Percentiles rank a stretch among this genome's conserved stretches.
These are phyloP conservation scores for Cryptotis parvus DNA, from an alignment of 2,113 vertebrate genomes.

Conservation along the genomic window DNA sequence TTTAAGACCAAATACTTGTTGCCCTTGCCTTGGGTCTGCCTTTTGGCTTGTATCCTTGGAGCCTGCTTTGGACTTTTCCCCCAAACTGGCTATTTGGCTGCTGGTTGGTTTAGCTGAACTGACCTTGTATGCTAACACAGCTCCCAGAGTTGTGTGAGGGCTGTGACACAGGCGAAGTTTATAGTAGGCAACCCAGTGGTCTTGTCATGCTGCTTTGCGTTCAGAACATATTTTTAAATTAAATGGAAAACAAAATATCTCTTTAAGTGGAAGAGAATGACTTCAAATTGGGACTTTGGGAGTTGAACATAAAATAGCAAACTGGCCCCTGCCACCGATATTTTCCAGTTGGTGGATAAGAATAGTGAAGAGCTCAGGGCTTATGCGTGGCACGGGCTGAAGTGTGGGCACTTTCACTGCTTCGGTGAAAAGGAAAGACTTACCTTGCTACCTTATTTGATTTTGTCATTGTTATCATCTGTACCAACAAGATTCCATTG, in stretches of 20 bases:
- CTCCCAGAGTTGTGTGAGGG: too few relatives aligned
- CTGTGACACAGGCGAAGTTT: neutral
- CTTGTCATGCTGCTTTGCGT: conserved; percentile 36
- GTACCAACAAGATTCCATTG: too few relatives aligned
- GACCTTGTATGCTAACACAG: conserved; percentile 45
- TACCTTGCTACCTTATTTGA: conserved; percentile 31
- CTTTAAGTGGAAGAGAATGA: conserved; percentile 67
- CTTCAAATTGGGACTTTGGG: conserved; percentile 67
- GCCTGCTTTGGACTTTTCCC: neutral
- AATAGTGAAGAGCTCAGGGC: conserved; percentile 5
- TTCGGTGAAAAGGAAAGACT: conserved; percentile 33
- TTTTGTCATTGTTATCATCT: too few relatives aligned
- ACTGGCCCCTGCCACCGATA: conserved; percentile 35
- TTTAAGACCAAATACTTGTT: conserved; percentile 60
- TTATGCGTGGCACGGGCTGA: neutral
- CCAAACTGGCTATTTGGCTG: neutral
- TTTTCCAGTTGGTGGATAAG: conserved; percentile 61
- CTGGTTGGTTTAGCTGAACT: conserved; percentile 29
- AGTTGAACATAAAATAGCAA: conserved; percentile 54
- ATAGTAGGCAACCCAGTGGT: conserved; percentile 21
- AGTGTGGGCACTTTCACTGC: conserved; percentile 19
- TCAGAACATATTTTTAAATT: conserved; percentile 75
- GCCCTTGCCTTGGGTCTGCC: conserved; percentile 53
- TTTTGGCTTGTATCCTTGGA: neutral
- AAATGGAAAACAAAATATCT: conserved; percentile 57